phyloP scores from a whole-genome alignment of 30 jellyfish, hydroid and myxozoan genomes.

The Aurelia sp. region DNA sequence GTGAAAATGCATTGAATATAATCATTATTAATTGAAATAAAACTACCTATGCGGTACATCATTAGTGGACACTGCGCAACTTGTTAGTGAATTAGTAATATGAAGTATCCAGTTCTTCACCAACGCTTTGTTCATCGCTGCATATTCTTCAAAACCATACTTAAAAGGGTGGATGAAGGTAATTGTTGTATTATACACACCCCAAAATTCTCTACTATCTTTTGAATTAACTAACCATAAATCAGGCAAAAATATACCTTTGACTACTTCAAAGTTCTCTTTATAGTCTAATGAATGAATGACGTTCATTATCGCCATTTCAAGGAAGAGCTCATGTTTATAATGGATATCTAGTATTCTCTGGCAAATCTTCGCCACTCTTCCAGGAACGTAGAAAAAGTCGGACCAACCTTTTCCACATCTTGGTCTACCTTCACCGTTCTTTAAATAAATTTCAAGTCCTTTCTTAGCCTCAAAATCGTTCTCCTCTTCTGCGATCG shows the following conservation, averaged over 20 bases:
- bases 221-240: constrained; percentile 58
- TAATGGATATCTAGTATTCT: constrained; percentile 48
- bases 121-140: constrained; percentile 60
- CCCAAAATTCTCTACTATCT: constrained; percentile 85
- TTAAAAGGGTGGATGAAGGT: constrained; percentile 93
- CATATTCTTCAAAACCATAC: constrained; percentile 45
- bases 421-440: constrained; percentile 93
- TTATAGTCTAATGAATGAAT: constrained; percentile 62
- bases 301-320: constrained; percentile 80
- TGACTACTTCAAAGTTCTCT: constrained; percentile 61
- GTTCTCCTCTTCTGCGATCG: constrained; percentile 31
- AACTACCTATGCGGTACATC: too few species aligned
- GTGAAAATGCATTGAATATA: too few species aligned
- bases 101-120: constrained; percentile 57
- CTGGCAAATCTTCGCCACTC: constrained; percentile 40
- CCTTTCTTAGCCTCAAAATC: constrained; percentile 23
- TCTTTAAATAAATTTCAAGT: constrained; percentile 47
- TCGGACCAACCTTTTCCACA: constrained; percentile 99
- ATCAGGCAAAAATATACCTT: constrained; percentile 91
- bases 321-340: constrained; percentile 63
- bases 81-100: constrained; percentile 31
- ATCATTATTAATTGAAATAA: too few species aligned
- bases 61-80: neutral
- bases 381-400: constrained; percentile 91
- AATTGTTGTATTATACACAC: constrained; percentile 65